Evolutionary conservation across 2,797 vertebrate species (phyloP).

Genomic region (Pangasius mekongensis): DNA sequence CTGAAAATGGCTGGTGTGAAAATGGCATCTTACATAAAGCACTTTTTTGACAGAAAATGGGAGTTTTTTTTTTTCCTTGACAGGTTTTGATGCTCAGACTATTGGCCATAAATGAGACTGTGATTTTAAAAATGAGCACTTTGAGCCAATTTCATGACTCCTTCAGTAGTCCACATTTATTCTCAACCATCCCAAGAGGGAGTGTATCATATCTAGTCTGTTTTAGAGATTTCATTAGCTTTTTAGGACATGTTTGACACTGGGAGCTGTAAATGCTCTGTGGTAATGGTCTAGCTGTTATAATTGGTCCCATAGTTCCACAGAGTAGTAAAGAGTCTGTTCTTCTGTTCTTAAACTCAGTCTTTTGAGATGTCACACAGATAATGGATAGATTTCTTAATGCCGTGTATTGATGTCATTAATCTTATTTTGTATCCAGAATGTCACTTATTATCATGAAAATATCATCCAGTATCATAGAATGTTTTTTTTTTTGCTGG

Average conservation of each 20-base stretch:
- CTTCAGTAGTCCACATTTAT: slow-evolving; percentile 14
- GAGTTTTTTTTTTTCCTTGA: neutral
- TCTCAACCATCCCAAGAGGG: slow-evolving; percentile 4
- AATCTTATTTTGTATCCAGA: slow-evolving; percentile 1
- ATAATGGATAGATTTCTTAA: neutral
- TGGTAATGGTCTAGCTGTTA: slow-evolving; percentile 17
- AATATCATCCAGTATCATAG: neutral
- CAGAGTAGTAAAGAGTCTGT: slow-evolving; percentile 23
- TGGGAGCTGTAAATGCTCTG: slow-evolving; percentile 30
- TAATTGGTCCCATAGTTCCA: slow-evolving; percentile 38
- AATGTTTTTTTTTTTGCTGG: neutral
- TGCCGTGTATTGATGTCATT: neutral
- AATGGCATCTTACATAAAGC: neutral
- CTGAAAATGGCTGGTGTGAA: slow-evolving; percentile 7
- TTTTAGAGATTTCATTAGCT: slow-evolving; percentile 31
- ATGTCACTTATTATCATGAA: neutral
- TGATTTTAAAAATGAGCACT: slow-evolving; percentile 2
- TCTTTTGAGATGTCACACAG: slow-evolving; percentile 6
- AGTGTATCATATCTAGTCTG: slow-evolving; percentile 4
- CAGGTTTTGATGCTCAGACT: neutral
- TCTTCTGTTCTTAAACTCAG: slow-evolving; percentile 15
- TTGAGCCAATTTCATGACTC: slow-evolving; percentile 23
- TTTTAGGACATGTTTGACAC: slow-evolving; percentile 4
- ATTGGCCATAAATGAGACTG: slow-evolving; percentile 8
- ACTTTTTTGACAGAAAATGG: neutral